Evolutionary conservation across 2,888 invertebrate genomes (phyloP), one percentile per base, ranked within the genome.

Genomic region (Gerris lacustris): DNA sequence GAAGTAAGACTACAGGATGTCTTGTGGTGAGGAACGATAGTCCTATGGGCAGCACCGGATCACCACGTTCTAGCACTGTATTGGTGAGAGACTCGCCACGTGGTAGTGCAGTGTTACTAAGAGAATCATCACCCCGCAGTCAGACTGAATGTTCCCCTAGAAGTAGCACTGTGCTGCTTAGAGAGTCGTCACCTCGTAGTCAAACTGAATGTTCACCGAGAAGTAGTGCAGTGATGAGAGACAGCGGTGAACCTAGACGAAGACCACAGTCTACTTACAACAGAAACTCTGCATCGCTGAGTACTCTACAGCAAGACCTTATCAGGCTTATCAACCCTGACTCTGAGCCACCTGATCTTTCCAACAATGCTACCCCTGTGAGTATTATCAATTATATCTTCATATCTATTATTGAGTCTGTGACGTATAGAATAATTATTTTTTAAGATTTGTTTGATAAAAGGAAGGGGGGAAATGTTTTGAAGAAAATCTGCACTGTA

Each of bases 321-420:
- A 88, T 94, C 84, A 87, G 91, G 67, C 83, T 94, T 44, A 94
- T 94, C 77, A 91, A 91, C 81, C 92, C 92, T 0, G 92, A 92
- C 77, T 84, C 64, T 4, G 64, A 82, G 76, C 82, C 83, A 70
- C 81, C 83, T 72, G 79, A 80, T 44, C 77, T 31, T 31, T 4
- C 31, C 31, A 31, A 31, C 78, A 7, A 81, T 31, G 31, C 31
- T 31, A 31, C 31, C 31, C 31, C 31, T 31, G 31, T 31, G 31
- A 31, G 31, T 31, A 31, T 31, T 31, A 81, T 18, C 80, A 80
- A 62, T n/a, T 62, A 62, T 15, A 62, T 31, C 31, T 31, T n/a
- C 4, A 62, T 15, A 62, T 31, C 31, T 31, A 31, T 31, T 4
- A 31, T 31, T 4, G 31, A 31, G 31, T 31, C 31, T 31, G 31